These are phyloP conservation scores for Xanthorhoe designata DNA, from an alignment of 2,888 invertebrate genomes.

Conservation along the genomic window DNA sequence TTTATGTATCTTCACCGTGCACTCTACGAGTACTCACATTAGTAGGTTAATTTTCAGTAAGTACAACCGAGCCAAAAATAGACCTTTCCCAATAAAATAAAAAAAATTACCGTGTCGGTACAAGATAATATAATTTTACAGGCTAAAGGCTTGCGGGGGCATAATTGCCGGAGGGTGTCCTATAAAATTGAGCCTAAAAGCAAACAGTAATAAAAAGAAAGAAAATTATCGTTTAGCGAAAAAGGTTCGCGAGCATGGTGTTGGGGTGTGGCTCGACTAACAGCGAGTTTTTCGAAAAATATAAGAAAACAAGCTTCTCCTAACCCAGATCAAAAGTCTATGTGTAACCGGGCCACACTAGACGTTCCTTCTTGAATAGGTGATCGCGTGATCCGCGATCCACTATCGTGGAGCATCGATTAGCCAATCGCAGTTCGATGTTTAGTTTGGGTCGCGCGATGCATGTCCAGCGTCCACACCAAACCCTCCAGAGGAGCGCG, in stretches of 20 bases:
- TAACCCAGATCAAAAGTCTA: too few relatives aligned
- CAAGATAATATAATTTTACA: slow-evolving; percentile 34
- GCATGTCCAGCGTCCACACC: too few relatives aligned
- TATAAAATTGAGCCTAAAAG: slow-evolving; percentile 77
- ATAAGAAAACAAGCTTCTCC: too few relatives aligned
- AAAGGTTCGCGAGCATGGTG: slow-evolving; percentile 55
- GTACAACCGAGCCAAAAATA: slow-evolving; percentile 11
- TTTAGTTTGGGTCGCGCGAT: too few relatives aligned
- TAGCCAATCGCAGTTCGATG: too few relatives aligned
- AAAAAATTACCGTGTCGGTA: slow-evolving; percentile 21
- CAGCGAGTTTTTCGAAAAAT: slow-evolving; percentile 35
- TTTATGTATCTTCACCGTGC: neutral
- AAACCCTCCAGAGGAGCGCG: too few relatives aligned
- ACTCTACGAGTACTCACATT: neutral
- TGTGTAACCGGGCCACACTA: too few relatives aligned
- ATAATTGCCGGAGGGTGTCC: slow-evolving; percentile 62
- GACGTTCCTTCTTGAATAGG: too few relatives aligned
- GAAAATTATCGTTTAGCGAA: slow-evolving; percentile 68
- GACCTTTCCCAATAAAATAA: slow-evolving; percentile 17
- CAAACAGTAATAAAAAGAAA: slow-evolving; percentile 75
- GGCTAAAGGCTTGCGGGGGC: slow-evolving; percentile 42
- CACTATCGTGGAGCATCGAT: too few relatives aligned
- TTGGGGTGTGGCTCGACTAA: slow-evolving; percentile 41
- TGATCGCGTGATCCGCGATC: too few relatives aligned
- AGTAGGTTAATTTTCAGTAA: neutral